A percentile compares a stretch with the other conserved stretches of the same genome.
These are phyloP conservation scores for Crepidodera aurea DNA, from an alignment of 2,888 invertebrate species.

Conservation along the genomic window DNA sequence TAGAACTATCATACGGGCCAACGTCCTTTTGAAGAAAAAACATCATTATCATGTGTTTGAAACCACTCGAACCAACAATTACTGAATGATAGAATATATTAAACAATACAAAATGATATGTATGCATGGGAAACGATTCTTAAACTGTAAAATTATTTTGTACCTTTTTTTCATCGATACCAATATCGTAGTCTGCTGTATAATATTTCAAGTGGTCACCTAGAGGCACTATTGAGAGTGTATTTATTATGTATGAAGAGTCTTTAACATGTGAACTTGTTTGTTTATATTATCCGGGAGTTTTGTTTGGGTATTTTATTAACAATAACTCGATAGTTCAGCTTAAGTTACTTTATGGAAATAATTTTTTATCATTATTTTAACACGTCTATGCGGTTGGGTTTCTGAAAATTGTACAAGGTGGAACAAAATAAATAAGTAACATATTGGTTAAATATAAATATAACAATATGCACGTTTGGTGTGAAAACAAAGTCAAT, in stretches of 20 bases:
- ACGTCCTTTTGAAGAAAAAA: constrained; percentile 6
- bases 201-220: constrained; percentile 12
- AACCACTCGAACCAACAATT: constrained; percentile 8
- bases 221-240: background rate
- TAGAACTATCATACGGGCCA: constrained; percentile 1
- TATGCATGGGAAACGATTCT: constrained; percentile 2
- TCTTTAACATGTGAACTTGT: constrained; percentile 7
- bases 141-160: constrained; percentile 4
- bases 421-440: too few relatives aligned
- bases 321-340: constrained; percentile 19
- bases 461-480: too few relatives aligned
- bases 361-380: constrained; percentile 9
- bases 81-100: constrained; percentile 2
- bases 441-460: too few relatives aligned
- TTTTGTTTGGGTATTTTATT: constrained; percentile 18
- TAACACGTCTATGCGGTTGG: background rate
- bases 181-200: background rate
- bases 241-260: constrained; percentile 11
- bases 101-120: background rate
- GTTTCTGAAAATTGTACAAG: background rate
- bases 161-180: background rate
- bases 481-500: too few relatives aligned
- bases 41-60: background rate
- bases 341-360: constrained; percentile 11
- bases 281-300: constrained; percentile 13